Base-by-base conservation (phyloP, 2,888 invertebrate genomes). In the Sinentomon sp. region DNA sequence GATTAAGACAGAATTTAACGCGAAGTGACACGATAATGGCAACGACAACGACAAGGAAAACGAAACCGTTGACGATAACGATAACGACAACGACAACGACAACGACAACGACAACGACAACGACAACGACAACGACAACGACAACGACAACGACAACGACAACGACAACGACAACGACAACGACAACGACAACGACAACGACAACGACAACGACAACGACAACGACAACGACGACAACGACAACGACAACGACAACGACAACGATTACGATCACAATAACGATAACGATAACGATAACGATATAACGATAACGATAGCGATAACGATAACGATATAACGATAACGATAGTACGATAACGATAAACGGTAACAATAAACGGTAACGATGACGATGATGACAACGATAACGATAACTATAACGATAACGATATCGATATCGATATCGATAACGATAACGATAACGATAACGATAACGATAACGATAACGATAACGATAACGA, bases 51-150 rank as follows among this genome's bases (percentile, higher is more conserved):
- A n/a, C n/a, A n/a, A n/a, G n/a, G n/a, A n/a, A n/a, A n/a, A n/a
- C n/a, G n/a, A n/a, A n/a, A n/a, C 13, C 13, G 27, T 10, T 27
- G 27, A 27, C 13, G 27, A 27, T 27, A n/a, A 27, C 13, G 27
- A 27, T 27, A 14, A 27, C 13, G 27, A 27, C 13, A 14, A 27
- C 13, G 27, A 27, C 13, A 14, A 27, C 13, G 27, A 27, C 13
- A 14, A 27, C 13, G 27, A 27, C 13, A 14, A 27, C 13, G 27
- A 27, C 13, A 14, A 27, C 13, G 27, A 27, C 13, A 14, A 27
- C 13, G 27, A 27, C 13, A 14, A 27, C 13, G 27, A 27, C 13
- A 9, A 27, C 13, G 27, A 27, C 13, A 14, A 27, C 13, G 10
- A 27, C 13, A 14, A 27, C 13, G 27, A 27, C 13, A 14, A 27